Percentiles rank a stretch among this genome's conserved stretches.
Conservation (phyloP, 2,888 invertebrate species). For the Oxyscelio sp. region DNA sequence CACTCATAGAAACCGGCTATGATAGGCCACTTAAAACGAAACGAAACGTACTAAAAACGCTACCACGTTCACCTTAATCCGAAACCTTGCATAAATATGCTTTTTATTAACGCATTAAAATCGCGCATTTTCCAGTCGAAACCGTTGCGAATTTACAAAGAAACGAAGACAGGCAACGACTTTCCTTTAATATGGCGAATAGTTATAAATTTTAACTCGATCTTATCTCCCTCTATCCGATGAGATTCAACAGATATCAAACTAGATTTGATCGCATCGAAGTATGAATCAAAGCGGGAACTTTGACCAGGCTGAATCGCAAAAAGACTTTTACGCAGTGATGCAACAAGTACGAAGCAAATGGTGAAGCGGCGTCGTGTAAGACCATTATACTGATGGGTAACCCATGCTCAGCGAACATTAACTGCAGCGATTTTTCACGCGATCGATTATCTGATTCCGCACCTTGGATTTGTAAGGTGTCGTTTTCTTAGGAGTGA, state of each 20-base stretch:
- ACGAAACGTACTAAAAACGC: slow-evolving; percentile 7
- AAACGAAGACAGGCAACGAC: slow-evolving; percentile 11
- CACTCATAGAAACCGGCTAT: slow-evolving; percentile 9
- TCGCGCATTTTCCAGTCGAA: too few species aligned
- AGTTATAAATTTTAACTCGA: slow-evolving; percentile 47
- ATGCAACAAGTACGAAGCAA: slow-evolving; percentile 6
- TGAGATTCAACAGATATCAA: slow-evolving; percentile 52
- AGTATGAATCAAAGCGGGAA: slow-evolving; percentile 64
- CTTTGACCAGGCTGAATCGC: slow-evolving; percentile 10
- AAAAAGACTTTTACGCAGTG: slow-evolving; percentile 20
- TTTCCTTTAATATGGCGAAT: slow-evolving; percentile 50
- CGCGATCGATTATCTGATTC: slow-evolving; percentile 6
- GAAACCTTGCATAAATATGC: neutral
- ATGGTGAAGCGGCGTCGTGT: neutral
- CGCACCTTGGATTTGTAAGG: neutral
- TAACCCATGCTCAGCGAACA: slow-evolving; percentile 24
- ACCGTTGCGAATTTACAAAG: neutral
- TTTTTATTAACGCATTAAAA: neutral
- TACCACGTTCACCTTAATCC: neutral
- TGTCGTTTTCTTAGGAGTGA: slow-evolving; percentile 2
- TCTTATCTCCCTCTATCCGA: slow-evolving; percentile 42
- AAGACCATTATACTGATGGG: slow-evolving; percentile 1
- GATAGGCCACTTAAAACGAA: slow-evolving; percentile 20
- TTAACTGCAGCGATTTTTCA: slow-evolving; percentile 26
- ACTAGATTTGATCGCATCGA: slow-evolving; percentile 56